Evolutionary conservation across 2,888 invertebrate species (phyloP).

Genomic region (Microplitis deprimator): DNA sequence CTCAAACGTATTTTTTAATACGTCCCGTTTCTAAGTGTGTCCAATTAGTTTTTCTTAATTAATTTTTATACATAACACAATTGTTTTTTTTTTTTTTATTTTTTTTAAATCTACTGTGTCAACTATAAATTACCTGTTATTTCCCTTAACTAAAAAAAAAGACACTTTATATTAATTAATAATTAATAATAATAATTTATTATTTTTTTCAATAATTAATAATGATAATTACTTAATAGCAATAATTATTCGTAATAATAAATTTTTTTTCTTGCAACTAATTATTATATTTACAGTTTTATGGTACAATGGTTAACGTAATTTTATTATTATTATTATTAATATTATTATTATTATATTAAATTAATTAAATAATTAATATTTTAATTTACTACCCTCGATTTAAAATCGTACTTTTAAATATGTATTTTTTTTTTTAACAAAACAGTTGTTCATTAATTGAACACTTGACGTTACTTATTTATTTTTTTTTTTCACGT

Average conservation of each 20-base stretch:
- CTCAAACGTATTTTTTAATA: conserved; percentile 49
- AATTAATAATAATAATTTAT: conserved; percentile 44
- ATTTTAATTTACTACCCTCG: conserved; percentile 29
- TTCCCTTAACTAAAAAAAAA: conserved; percentile 50
- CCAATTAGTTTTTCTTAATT: conserved; percentile 39
- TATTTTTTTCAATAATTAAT: conserved; percentile 34
- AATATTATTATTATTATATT: conserved; percentile 8
- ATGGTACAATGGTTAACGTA: conserved; percentile 56
- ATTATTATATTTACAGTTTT: conserved; percentile 63
- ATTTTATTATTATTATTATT: conserved; percentile 23
- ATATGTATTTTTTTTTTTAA: conserved; percentile 40
- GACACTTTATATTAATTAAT: conserved; percentile 48
- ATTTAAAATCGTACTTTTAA: conserved; percentile 38
- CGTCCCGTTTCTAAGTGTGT: conserved; percentile 52
- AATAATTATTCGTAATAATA: conserved; percentile 54
- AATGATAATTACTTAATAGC: conserved; percentile 54
- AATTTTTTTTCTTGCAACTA: conserved; percentile 59
- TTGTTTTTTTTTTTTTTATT: neutral
- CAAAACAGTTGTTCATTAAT: conserved; percentile 23
- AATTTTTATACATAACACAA: conserved; percentile 21
- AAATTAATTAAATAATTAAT: conserved; percentile 12
- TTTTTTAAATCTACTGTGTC: conserved; percentile 40
- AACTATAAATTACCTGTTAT: conserved; percentile 13
- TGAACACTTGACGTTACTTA: conserved; percentile 18
- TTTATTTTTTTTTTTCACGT: conserved; percentile 8